These are phyloP conservation scores for Macroteleia sp. DNA, from an alignment of 2,888 invertebrate species.

Conservation along the genomic window DNA sequence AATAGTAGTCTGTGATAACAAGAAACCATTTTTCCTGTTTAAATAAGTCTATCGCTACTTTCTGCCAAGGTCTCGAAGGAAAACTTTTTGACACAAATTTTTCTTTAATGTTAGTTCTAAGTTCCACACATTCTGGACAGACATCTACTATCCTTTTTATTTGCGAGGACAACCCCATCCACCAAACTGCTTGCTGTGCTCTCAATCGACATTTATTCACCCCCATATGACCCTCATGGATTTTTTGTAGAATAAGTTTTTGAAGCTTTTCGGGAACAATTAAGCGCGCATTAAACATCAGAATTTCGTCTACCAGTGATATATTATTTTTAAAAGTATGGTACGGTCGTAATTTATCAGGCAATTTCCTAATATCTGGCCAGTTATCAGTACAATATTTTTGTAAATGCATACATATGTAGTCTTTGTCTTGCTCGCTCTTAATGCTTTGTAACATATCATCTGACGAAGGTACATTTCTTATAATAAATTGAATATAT, in stretches of 20 bases:
- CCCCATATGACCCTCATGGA: constrained; percentile 68
- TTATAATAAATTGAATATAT: constrained; percentile 4
- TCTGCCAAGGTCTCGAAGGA: constrained; percentile 63
- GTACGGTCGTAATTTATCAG: constrained; percentile 42
- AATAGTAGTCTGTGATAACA: constrained; percentile 50
- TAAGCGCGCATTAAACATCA: constrained; percentile 63
- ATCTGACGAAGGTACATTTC: constrained; percentile 3
- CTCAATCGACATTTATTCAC: constrained; percentile 14
- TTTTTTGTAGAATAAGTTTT: constrained; percentile 55
- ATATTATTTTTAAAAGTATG: constrained; percentile 56
- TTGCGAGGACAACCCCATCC: constrained; percentile 20
- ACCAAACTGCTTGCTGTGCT: constrained; percentile 15
- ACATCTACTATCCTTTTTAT: constrained; percentile 39
- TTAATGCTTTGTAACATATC: constrained; percentile 24
- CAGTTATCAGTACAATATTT: constrained; percentile 47
- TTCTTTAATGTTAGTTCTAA: constrained; percentile 1
- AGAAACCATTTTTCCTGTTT: constrained; percentile 53
- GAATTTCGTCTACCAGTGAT: constrained; percentile 52
- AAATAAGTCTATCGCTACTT: constrained; percentile 61
- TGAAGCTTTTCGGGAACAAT: constrained; percentile 63
- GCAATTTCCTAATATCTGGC: constrained; percentile 48
- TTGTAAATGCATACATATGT: constrained; percentile 22
- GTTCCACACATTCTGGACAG: constrained; percentile 17
- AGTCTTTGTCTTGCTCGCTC: constrained; percentile 23
- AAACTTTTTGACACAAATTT: constrained; percentile 8